These are phyloP conservation scores for Hylaeus anthracinus DNA, from an alignment of 1,140 invertebrate genomes.

Conservation along the genomic window DNA sequence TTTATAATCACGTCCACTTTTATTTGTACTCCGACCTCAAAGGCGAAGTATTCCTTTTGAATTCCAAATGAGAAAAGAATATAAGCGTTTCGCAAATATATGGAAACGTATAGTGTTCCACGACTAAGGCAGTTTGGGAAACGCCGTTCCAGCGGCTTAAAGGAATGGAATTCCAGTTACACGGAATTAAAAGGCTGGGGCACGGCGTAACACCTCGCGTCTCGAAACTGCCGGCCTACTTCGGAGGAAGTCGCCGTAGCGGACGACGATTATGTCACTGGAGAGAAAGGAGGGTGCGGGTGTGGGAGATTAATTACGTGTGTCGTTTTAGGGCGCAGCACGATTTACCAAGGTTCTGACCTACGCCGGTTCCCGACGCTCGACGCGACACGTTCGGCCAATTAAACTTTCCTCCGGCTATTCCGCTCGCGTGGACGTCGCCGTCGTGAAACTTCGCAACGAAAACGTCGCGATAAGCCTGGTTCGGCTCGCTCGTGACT, in stretches of 20 bases:
- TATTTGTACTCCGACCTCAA: too few species aligned
- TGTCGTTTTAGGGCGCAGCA: constrained; percentile 57
- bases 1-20: too few species aligned
- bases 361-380: constrained; percentile 44
- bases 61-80: too few species aligned
- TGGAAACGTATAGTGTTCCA: too few species aligned
- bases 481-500: constrained; percentile 47
- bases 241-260: constrained; percentile 37
- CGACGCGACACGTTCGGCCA: constrained; percentile 44
- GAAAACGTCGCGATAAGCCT: constrained; percentile 52
- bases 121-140: too few species aligned
- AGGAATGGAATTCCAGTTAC: constrained; percentile 12
- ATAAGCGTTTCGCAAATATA: too few species aligned
- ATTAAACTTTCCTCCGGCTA: constrained; percentile 21
- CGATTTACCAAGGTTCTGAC: constrained; percentile 54
- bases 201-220: constrained; percentile 13
- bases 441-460: constrained; percentile 31
- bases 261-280: constrained; percentile 52
- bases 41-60: too few species aligned
- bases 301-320: constrained; percentile 69
- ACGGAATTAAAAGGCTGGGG: constrained; percentile 30
- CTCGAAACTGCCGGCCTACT: constrained; percentile 52
- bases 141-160: not conserved
- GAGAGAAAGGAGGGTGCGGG: constrained; percentile 67
- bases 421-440: not conserved